These are phyloP conservation scores for Hylaeus anthracinus DNA, from an alignment of 1,140 invertebrate species.

Conservation along the genomic window DNA sequence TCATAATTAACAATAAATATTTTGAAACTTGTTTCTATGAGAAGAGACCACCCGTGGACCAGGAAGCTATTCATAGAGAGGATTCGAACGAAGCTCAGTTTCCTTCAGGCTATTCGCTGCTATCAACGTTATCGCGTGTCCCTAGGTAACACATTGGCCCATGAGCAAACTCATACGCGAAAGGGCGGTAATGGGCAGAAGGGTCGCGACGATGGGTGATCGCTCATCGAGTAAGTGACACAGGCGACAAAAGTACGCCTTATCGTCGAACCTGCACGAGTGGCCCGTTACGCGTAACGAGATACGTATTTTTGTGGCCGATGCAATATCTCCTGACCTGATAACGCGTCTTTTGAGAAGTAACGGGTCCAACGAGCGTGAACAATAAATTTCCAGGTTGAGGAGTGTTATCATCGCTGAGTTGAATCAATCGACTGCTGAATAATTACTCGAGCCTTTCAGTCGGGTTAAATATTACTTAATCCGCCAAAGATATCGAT, in stretches of 20 bases:
- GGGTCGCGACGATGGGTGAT: conserved; percentile 58
- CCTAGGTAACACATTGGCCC: conserved; percentile 35
- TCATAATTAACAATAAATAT: too few relatives aligned
- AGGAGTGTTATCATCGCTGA: not conserved
- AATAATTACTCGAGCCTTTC: not conserved
- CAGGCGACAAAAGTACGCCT: conserved; percentile 59
- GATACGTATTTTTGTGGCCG: conserved; percentile 10
- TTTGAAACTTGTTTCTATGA: too few relatives aligned
- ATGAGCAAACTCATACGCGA: conserved; percentile 40
- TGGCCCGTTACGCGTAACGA: conserved; percentile 33
- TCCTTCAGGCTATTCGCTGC: conserved; percentile 36
- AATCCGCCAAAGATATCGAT: not conserved
- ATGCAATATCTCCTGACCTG: not conserved
- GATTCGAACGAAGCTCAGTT: not conserved
- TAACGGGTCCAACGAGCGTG: not conserved
- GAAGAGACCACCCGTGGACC: not conserved
- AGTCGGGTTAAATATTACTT: not conserved
- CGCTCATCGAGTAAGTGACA: conserved; percentile 61
- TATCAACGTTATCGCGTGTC: conserved; percentile 20
- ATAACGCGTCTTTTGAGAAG: not conserved
- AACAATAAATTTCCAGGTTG: not conserved
- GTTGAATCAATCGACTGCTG: not conserved
- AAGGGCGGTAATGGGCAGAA: conserved; percentile 61
- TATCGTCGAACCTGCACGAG: conserved; percentile 54
- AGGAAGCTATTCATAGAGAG: not conserved